Evolutionary conservation across 2,113 vertebrate genomes (phyloP), one percentile per base, ranked within the genome.

Genomic region (Vulpes vulpes): DNA sequence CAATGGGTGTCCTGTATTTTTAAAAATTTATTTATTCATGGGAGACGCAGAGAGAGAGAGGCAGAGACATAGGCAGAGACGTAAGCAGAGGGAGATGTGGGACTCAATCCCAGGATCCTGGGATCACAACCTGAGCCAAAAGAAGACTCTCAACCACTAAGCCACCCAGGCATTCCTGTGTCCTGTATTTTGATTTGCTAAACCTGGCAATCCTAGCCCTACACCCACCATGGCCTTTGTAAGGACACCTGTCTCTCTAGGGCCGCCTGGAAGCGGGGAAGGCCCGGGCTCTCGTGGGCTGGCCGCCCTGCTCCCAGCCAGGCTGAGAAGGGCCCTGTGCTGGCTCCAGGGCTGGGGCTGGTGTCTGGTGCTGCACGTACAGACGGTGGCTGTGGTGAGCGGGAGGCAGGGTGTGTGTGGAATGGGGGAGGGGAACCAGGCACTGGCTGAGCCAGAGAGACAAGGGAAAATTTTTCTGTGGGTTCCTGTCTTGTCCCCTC

Each of bases 401-500:
- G 1, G n/a, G 17, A 82, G 82, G 82, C 87, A 17, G 97, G 96
- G 85, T 91, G 87, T 95, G 94, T 95, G 92, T 67, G 81, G 27
- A 85, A 81, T 17, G 76, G 94, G 94, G 95, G 94, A 73, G 73
- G 96, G 74, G 79, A 85, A 87, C 89, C 2, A 57, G 94, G 88
- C 83, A 74, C 83, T 80, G 74, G 95, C 22, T 62, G 67, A 76
- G 96, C 81, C 82, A 60, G 69, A 94, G 96, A 95, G 87, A 96
- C 73, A 87, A 90, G 91, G 85, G 87, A 97, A 98, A 90, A 81
- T 92, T 97, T 96, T 87, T 80, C 84, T 97, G 92, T 96, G 97
- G 96, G 96, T 97, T 98, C 90, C 85, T 97, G 97, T 96, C 95
- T 95, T 3, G 19, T 97, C 78, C 89, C 87, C 95, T 98, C 94